Percentiles rank a stretch among this genome's conserved stretches.
Conservation (phyloP, 2,113 vertebrate species). For the Trematocara macrostoma region DNA sequence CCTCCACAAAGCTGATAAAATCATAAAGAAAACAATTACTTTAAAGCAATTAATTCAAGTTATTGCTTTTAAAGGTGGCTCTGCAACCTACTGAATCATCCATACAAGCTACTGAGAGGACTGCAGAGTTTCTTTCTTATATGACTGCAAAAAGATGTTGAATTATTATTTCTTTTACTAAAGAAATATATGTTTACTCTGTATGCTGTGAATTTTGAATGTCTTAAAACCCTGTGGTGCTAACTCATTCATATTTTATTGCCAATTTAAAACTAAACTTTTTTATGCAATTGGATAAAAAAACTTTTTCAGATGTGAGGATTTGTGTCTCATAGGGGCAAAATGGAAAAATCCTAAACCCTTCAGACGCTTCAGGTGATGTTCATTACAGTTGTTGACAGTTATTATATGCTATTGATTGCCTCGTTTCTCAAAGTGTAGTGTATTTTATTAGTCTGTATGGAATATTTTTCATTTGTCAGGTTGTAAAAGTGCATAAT, state of each 20-base stretch:
- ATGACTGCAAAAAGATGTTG: not conserved
- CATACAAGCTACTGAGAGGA: not conserved
- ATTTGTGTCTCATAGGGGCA: not conserved
- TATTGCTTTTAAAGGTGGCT: not conserved
- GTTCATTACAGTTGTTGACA: slow-evolving; percentile 37
- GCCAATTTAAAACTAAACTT: not conserved
- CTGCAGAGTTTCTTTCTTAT: not conserved
- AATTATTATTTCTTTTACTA: not conserved
- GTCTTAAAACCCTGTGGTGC: not conserved
- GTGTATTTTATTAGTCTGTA: slow-evolving; percentile 21
- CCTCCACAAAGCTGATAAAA: not conserved
- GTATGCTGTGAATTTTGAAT: not conserved
- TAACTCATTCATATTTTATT: not conserved
- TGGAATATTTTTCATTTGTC: slow-evolving; percentile 39
- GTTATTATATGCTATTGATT: slow-evolving; percentile 33
- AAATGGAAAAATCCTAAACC: not conserved
- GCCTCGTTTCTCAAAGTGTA: not conserved
- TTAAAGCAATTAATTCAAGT: not conserved
- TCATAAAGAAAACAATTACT: not conserved
- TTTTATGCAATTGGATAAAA: not conserved
- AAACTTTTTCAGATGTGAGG: not conserved
- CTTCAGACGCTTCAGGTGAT: not conserved
- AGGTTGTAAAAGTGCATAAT: slow-evolving; percentile 30
- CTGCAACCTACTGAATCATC: not conserved
- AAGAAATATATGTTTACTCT: not conserved